Base-by-base conservation (phyloP, 1,140 invertebrate genomes). In the Eueides isabella region DNA sequence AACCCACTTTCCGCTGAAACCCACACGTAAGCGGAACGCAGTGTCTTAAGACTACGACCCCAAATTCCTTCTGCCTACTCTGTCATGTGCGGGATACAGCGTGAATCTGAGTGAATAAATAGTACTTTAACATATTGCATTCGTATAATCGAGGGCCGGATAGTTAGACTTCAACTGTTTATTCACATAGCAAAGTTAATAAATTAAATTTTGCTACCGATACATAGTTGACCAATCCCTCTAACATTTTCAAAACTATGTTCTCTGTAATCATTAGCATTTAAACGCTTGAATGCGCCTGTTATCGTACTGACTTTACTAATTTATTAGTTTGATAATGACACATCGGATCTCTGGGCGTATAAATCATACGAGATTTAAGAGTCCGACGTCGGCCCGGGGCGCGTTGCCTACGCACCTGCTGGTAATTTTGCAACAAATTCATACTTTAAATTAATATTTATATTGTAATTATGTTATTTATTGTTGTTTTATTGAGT, bases 281-380 rank as follows among this genome's bases (percentile, higher is more conserved):
- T 77, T 77, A 69, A 73, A 62, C 72, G 72, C 76, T 74, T 74
- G 70, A 44, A n/a, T n/a, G n/a, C n/a, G 67, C 67, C 74, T 74
- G 74, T 66, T 71, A 79, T 79, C 75, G 76, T 62, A 44, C 73
- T 26, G 74, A 48, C 68, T 71, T 66, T 19, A 23, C 62, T 74
- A 71, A 76, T 76, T 79, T 79, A 73, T 79, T 79, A 79, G 61
- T 63, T 31, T 38, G 74, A 73, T 76, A 79, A 70, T 78, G 76
- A 72, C 76, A 64, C 65, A 72, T 66, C 38, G 61, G 73, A 78
- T 78, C 73, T 72, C 72, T 78, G 48, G 19, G 38, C 2, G 28
- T 31, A 72, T 78, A 78, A 78, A 78, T 78, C 76, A 78, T 75
- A 75, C 65, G 23, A 55, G 65, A 69, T 65, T 75, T 76, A 48